phyloP scores from a whole-genome alignment of 2,888 invertebrate genomes.

The Apamea epomidion region DNA sequence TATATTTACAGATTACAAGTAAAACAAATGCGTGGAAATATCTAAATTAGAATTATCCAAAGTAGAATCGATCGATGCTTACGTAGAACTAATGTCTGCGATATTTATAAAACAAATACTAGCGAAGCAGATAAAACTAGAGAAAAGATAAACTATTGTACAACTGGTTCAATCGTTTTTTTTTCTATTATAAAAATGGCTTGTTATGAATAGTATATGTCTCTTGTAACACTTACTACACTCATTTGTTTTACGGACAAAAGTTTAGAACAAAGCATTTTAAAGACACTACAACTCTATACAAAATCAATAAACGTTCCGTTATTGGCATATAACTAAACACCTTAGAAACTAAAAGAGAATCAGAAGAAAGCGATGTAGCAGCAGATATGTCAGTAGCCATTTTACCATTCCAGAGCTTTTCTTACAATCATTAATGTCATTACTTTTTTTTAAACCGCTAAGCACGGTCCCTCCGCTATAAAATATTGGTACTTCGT shows the following conservation, averaged over 20 bases:
- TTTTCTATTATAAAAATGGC: constrained; percentile 15
- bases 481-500: not conserved
- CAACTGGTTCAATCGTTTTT: not conserved
- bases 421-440: not conserved
- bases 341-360: not conserved
- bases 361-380: not conserved
- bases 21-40: constrained; percentile 3
- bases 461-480: not conserved
- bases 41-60: not conserved
- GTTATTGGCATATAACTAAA: not conserved
- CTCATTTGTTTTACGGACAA: not conserved
- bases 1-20: not conserved
- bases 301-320: not conserved
- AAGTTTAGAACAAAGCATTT: not conserved
- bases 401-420: not conserved
- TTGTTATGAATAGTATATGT: not conserved
- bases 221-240: not conserved
- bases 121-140: constrained; percentile 35
- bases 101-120: constrained; percentile 42
- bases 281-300: not conserved
- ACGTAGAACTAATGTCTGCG: not conserved
- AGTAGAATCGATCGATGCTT: constrained; percentile 10
- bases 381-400: not conserved
- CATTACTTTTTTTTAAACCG: not conserved
- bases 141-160: constrained; percentile 1